These are phyloP conservation scores for Amorpha juglandis DNA, from an alignment of 2,888 invertebrate species.

Conservation along the genomic window DNA sequence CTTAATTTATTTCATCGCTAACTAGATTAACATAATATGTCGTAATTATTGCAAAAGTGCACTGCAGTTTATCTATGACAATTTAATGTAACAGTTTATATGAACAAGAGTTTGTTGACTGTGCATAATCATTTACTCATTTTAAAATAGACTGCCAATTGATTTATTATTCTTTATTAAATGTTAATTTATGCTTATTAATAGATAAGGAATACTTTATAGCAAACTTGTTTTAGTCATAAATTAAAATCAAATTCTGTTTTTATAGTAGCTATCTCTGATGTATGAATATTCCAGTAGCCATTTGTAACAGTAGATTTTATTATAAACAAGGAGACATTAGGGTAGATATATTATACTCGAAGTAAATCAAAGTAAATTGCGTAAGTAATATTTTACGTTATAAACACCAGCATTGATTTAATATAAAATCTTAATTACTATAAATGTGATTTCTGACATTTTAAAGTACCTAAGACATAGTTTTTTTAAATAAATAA, in stretches of 20 bases:
- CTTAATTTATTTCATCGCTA: no score
- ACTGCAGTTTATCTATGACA: background rate
- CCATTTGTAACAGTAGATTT: constrained; percentile 9
- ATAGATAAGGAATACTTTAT: constrained; percentile 9
- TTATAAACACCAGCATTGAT: no score
- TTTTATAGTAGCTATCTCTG: background rate
- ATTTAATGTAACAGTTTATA: background rate
- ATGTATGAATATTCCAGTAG: constrained; percentile 16
- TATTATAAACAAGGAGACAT: constrained; percentile 1
- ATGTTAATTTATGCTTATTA: constrained; percentile 14
- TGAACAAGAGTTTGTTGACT: background rate
- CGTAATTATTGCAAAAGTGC: background rate
- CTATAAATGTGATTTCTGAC: no score
- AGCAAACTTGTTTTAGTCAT: background rate
- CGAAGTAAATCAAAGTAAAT: no score
- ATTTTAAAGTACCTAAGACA: no score
- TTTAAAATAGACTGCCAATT: background rate
- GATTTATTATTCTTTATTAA: constrained; percentile 7
- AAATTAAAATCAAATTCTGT: constrained; percentile 3
- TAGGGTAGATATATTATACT: background rate
- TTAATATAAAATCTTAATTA: no score
- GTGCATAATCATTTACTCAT: background rate
- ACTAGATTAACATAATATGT: background rate
- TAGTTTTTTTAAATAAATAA: no score
- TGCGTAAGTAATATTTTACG: no score